phyloP scores from a whole-genome alignment of 2,113 vertebrate species.

The Cariama cristata region DNA sequence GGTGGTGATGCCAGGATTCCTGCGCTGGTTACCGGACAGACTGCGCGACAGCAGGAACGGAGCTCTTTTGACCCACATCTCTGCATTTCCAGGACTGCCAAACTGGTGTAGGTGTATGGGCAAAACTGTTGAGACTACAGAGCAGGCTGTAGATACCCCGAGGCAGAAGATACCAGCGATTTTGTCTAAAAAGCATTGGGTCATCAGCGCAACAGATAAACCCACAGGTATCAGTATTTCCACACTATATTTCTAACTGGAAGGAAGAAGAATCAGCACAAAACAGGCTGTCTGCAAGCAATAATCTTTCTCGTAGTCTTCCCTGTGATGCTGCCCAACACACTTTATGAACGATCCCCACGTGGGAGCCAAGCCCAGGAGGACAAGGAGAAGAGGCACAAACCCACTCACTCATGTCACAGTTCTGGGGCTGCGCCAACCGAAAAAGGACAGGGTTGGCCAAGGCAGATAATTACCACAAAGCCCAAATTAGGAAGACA shows the following conservation, averaged over 20 bases:
- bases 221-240: background rate
- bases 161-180: background rate
- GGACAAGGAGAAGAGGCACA: background rate
- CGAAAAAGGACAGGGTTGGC: background rate
- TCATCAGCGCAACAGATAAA: background rate
- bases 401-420: background rate
- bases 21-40: background rate
- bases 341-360: background rate
- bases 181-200: background rate
- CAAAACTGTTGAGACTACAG: background rate
- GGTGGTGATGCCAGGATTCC: background rate
- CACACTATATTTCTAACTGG: background rate
- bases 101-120: background rate
- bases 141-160: background rate
- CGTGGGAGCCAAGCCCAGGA: accelerated
- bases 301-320: accelerated
- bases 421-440: background rate
- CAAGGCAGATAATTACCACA: background rate
- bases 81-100: background rate
- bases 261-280: background rate
- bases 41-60: background rate
- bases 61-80: background rate
- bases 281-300: background rate
- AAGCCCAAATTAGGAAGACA: background rate
- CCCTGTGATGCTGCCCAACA: background rate